Conservation (phyloP, 2,888 invertebrate species). For the Zaprionus bogoriensis region DNA sequence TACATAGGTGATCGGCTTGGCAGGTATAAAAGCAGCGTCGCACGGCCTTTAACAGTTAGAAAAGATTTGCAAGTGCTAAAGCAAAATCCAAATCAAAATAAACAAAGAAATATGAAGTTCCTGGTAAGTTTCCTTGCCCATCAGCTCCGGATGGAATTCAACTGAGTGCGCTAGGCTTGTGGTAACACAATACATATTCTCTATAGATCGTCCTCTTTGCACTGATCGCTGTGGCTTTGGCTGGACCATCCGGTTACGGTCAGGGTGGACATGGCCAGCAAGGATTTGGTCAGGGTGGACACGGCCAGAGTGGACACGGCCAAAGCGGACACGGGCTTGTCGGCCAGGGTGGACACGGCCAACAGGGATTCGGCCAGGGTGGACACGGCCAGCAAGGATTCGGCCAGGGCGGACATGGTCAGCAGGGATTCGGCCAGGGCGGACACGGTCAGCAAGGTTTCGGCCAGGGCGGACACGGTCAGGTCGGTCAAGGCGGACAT, state of each 20-base stretch:
- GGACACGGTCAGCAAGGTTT: conserved; percentile 23
- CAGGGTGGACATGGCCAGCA: conserved; percentile 24
- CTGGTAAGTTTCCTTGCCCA: conserved; percentile 50
- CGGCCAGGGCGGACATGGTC: conserved; percentile 33
- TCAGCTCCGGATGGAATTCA: not conserved
- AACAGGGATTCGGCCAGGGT: conserved; percentile 28
- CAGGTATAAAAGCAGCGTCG: conserved; percentile 42
- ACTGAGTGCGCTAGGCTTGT: no score
- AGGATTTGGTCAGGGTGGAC: conserved; percentile 32
- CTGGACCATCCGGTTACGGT: conserved; percentile 24
- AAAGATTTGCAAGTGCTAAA: conserved; percentile 25
- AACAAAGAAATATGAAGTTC: conserved; percentile 60
- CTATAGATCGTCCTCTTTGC: conserved; percentile 60
- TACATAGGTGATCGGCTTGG: not conserved
- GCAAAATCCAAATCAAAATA: conserved; percentile 3
- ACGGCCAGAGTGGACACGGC: conserved; percentile 29
- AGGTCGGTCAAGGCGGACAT: conserved; percentile 21
- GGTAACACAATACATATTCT: not conserved
- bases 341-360: conserved; percentile 30
- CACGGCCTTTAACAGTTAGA: conserved; percentile 30
- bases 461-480: conserved; percentile 16
- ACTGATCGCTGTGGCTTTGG: conserved; percentile 57
- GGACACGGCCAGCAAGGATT: conserved; percentile 41
- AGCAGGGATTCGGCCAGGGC: conserved; percentile 31
- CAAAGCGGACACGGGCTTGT: conserved; percentile 18